A percentile compares a stretch with the other conserved stretches of the same genome.
Evolutionary conservation across 2,113 vertebrate species (phyloP).

Genomic region (Lasiurus borealis): DNA sequence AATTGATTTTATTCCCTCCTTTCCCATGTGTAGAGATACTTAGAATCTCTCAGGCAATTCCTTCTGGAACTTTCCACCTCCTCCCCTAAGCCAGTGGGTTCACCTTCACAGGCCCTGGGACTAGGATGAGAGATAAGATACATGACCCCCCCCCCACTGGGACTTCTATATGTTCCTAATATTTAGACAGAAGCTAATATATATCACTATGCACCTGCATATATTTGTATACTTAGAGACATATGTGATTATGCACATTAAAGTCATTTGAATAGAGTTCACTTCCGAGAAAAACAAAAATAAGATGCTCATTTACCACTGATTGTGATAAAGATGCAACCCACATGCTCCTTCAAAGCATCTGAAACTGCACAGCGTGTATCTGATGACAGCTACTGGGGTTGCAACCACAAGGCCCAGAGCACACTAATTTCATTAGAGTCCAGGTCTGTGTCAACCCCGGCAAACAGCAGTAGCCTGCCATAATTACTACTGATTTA

Average conservation of each 20-base stretch:
- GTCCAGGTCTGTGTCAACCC: not conserved
- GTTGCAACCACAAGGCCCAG: not conserved
- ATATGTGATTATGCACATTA: not conserved
- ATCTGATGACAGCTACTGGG: not conserved
- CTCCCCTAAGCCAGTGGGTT: constrained; percentile 88
- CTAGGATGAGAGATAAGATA: constrained; percentile 85
- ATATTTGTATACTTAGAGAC: not conserved
- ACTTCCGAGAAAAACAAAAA: not conserved
- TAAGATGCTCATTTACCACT: not conserved
- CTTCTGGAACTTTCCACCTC: constrained; percentile 87
- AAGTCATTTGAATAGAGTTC: not conserved
- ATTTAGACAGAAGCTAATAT: not conserved
- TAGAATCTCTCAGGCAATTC: constrained; percentile 89
- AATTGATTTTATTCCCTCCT: too few species aligned
- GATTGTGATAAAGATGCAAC: not conserved
- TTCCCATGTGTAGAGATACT: too few species aligned
- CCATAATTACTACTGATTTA: not conserved
- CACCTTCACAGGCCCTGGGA: constrained; percentile 91
- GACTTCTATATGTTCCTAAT: not conserved
- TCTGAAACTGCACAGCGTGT: not conserved
- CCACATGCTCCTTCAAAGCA: not conserved
- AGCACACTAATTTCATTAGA: not conserved
- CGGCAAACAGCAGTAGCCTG: not conserved
- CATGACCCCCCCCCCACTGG: constrained; percentile 84
- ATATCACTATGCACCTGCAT: not conserved